Base-by-base conservation (phyloP, 2,888 invertebrate species). In the Volucella inflata region DNA sequence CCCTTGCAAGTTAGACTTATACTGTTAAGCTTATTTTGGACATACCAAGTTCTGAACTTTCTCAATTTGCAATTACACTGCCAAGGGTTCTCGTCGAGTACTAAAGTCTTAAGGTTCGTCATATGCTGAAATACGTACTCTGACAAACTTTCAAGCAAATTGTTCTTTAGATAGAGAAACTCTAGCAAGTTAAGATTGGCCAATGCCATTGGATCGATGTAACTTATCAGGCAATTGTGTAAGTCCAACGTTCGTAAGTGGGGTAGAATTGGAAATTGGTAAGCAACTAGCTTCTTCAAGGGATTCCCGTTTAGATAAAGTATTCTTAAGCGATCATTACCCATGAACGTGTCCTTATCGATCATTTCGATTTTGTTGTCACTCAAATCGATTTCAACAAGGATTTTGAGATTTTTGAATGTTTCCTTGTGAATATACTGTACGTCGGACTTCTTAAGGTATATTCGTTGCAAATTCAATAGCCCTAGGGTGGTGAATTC, bases 41-140 rank as follows among this genome's bases (percentile, higher is more conserved):
- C 93, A 90, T 97, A 95, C 97, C 97, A 97, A 88, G 95, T 95
- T 79, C 97, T 95, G 89, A 98, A 96, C 79, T 95, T 95, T 67
- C 97, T 94, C 78, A 98, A 92, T 87, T 96, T 94, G 91, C 98
- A 98, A 91, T 98, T 97, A 91, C 98, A 98, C 89, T 94, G 94
- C 98, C 98, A 98, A 6, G 96, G 97, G 91, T 98, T 98, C 40
- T 96, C 96, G 87, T 97, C 96, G 68, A 98, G 92, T 11, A 95
- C 94, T 42, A 98, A 93, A 1, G 96, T 96, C 92, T 97, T 97
- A 80, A 98, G 93, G 88, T 95, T 95, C 48, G 95, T 94, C 90
- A 97, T 94, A 82, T 95, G 95, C 91, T 95, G 93, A 89, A 96
- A 95, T 2, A 95, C 94, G 62, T 94, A 93, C 80, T 94, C 94